Percentiles rank a stretch among this genome's conserved stretches.
Conservation (phyloP, 2,797 vertebrate species). For the Molossus alvarezi region DNA sequence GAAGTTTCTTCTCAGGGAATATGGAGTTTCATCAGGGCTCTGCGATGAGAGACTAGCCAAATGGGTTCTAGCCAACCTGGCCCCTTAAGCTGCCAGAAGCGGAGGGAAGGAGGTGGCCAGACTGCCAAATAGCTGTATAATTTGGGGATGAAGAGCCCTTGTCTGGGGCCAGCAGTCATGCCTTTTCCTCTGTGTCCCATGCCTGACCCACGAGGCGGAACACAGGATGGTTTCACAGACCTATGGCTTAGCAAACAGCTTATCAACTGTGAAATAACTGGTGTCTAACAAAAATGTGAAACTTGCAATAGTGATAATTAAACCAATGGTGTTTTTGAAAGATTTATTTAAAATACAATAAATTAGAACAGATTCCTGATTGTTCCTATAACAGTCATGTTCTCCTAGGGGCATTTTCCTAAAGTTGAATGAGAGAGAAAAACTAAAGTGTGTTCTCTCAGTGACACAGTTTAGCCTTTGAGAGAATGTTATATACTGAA, state of each 20-base stretch:
- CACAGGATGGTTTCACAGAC: background rate
- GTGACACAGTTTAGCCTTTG: background rate
- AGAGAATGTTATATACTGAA: background rate
- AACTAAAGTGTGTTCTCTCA: background rate
- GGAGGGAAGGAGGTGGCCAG: background rate
- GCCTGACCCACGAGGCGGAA: background rate
- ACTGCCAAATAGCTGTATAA: no score
- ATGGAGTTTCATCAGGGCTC: background rate
- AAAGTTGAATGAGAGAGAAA: background rate
- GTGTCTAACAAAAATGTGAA: background rate
- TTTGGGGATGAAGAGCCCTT: background rate
- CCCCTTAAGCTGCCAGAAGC: background rate
- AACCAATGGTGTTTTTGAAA: background rate
- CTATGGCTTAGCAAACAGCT: background rate
- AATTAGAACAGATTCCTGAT: background rate
- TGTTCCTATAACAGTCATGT: background rate
- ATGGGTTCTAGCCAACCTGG: background rate
- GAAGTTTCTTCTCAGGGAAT: background rate
- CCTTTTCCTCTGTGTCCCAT: background rate
- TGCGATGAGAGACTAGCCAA: background rate
- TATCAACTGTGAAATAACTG: background rate
- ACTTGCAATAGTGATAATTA: background rate
- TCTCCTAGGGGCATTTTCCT: background rate
- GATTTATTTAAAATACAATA: constrained; percentile 33
- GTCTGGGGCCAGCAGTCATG: background rate